Percentiles rank a stretch among this genome's conserved stretches.
Evolutionary conservation across 2,888 invertebrate genomes (phyloP).

Genomic region (Dasysyrphus albostriatus): DNA sequence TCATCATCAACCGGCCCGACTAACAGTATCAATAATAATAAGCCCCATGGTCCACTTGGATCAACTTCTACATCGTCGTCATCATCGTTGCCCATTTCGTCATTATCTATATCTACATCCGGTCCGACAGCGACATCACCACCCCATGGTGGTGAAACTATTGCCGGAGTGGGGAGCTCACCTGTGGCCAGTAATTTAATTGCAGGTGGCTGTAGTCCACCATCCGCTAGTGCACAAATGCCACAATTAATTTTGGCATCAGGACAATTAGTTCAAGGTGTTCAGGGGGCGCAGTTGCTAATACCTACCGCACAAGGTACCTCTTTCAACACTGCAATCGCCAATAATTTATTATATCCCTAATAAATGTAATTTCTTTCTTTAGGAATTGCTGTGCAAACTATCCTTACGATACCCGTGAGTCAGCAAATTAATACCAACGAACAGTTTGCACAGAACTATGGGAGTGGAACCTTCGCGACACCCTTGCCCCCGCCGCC

Average conservation of each 20-base stretch:
- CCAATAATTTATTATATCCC: not conserved
- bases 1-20: conserved; percentile 77
- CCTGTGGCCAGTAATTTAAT: conserved; percentile 79
- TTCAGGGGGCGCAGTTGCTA: conserved; percentile 96
- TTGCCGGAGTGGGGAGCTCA: conserved; percentile 86
- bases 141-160: conserved; percentile 81
- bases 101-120: conserved; percentile 79
- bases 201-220: conserved; percentile 78
- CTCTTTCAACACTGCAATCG: not conserved
- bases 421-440: conserved; percentile 91
- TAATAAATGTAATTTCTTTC: conserved; percentile 50
- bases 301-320: conserved; percentile 97
- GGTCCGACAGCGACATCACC: conserved; percentile 84
- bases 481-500: conserved; percentile 77
- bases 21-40: conserved; percentile 76
- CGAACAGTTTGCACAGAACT: conserved; percentile 85
- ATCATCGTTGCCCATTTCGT: conserved; percentile 78
- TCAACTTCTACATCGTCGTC: conserved; percentile 77
- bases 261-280: conserved; percentile 95
- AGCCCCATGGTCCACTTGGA: conserved; percentile 73
- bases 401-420: conserved; percentile 97
- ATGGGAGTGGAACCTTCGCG: conserved; percentile 77
- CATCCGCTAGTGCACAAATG: conserved; percentile 85
- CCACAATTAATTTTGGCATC: conserved; percentile 96
- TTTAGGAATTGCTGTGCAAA: conserved; percentile 96